These are phyloP conservation scores for Sebastes baramenuke DNA, from an alignment of 2,797 vertebrate species.

Conservation along the genomic window DNA sequence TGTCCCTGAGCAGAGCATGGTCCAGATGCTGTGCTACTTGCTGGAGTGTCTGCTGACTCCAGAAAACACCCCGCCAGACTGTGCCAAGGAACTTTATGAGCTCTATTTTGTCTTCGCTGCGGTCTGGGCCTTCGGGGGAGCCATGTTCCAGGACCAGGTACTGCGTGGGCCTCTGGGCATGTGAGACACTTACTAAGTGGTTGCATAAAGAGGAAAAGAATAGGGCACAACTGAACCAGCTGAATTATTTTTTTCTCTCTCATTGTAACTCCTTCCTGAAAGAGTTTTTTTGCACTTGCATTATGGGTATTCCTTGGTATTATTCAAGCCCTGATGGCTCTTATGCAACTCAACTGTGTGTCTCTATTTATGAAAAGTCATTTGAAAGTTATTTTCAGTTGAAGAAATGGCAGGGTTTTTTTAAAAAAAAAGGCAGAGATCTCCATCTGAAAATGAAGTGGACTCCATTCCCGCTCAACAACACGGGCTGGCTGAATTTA, in stretches of 20 bases:
- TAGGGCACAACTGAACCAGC: conserved; percentile 12
- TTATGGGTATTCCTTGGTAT: conserved; percentile 23
- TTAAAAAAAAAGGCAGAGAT: conserved; percentile 27
- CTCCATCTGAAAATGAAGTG: conserved; percentile 67
- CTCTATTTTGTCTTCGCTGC: conserved; percentile 96
- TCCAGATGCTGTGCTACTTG: conserved; percentile 93
- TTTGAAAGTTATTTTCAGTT: conserved; percentile 60
- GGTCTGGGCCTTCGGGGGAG: conserved; percentile 95
- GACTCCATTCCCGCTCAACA: conserved; percentile 49
- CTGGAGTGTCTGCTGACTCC: conserved; percentile 92
- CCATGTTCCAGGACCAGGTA: conserved; percentile 96
- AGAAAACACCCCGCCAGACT: conserved; percentile 89
- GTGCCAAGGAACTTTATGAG: conserved; percentile 92
- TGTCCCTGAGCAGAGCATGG: conserved; percentile 92
- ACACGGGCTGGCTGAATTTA: conserved; percentile 55
- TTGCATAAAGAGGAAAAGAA: conserved; percentile 23
- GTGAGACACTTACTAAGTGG: conserved; percentile 24
- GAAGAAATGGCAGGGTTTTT: conserved; percentile 39
- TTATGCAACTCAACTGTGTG: conserved; percentile 47
- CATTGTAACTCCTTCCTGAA: conserved; percentile 8
- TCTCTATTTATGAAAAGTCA: conserved; percentile 56
- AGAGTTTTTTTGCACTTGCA: conserved; percentile 21
- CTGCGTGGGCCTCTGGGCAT: conserved; percentile 6
- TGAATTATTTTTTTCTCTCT: background rate
- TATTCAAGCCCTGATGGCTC: conserved; percentile 33